Evolutionary conservation across 92 coral and sea anemone genomes (phyloP).

Genomic region (Parazoanthus darwini): DNA sequence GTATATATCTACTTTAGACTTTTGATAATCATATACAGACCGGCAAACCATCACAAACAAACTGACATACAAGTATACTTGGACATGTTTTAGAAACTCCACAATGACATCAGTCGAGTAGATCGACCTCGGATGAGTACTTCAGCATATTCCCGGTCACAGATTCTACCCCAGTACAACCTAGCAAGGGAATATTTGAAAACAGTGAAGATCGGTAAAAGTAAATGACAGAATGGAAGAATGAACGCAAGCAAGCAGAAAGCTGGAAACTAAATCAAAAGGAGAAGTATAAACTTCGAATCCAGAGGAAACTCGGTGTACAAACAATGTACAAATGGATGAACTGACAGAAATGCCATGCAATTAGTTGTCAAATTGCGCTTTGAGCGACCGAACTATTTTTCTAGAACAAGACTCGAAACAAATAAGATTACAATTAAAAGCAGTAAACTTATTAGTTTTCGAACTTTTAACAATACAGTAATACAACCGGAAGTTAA

Average conservation of each 20-base stretch:
- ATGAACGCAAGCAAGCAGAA: background rate
- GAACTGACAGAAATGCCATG: background rate
- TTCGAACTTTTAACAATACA: slow-evolving; percentile 30
- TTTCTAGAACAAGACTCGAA: slow-evolving; percentile 25
- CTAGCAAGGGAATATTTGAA: background rate
- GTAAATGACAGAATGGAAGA: background rate
- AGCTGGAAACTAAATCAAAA: background rate
- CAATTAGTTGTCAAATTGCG: slow-evolving; percentile 5
- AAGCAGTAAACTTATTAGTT: slow-evolving; percentile 35
- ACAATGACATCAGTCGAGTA: background rate
- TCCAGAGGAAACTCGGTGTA: background rate
- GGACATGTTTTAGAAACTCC: no score
- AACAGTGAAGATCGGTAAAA: background rate
- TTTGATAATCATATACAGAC: background rate
- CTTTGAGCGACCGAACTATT: slow-evolving; percentile 1
- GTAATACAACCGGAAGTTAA: slow-evolving; percentile 39
- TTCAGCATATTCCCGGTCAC: background rate
- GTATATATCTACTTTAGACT: no score
- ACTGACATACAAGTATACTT: background rate
- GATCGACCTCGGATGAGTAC: background rate
- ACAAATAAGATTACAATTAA: slow-evolving; percentile 45
- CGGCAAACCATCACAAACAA: background rate
- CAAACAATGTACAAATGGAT: background rate
- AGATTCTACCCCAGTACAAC: background rate
- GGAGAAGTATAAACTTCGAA: background rate